These are phyloP conservation scores for Strigops habroptila DNA, from an alignment of 2,113 vertebrate genomes.

Conservation along the genomic window DNA sequence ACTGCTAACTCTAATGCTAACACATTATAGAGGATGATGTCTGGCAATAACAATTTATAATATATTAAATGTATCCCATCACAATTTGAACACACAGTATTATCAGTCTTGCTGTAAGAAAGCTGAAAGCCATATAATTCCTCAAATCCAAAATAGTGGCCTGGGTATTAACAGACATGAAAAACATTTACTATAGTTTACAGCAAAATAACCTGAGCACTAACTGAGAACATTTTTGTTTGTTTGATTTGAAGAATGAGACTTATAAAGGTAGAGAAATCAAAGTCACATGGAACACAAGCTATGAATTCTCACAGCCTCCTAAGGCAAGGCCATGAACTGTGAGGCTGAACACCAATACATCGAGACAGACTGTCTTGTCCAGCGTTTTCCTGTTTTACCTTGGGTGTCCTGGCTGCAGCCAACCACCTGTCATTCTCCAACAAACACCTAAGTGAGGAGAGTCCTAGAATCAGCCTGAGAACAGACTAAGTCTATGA, in stretches of 20 bases:
- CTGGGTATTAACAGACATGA: neutral
- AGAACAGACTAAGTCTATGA: neutral
- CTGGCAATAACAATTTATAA: neutral
- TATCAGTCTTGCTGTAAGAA: neutral
- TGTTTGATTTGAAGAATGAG: neutral
- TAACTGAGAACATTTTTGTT: neutral
- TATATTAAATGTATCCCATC: neutral
- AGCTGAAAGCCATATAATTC: neutral
- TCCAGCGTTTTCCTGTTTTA: neutral
- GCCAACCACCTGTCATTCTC: neutral
- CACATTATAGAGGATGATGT: neutral
- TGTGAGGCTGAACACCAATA: neutral
- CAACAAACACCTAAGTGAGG: neutral
- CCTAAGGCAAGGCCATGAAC: neutral
- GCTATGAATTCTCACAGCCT: neutral
- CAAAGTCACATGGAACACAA: neutral
- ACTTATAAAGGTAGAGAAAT: neutral
- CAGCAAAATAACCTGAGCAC: neutral
- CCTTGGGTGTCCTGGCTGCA: neutral
- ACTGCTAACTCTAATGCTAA: neutral
- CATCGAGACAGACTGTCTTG: neutral
- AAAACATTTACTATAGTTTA: neutral
- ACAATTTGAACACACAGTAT: neutral
- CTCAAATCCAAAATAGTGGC: neutral
- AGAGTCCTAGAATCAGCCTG: neutral